A percentile compares a stretch with the other conserved stretches of the same genome.
Evolutionary conservation across 2,113 vertebrate genomes (phyloP).

Genomic region (Ahaetulla prasina): DNA sequence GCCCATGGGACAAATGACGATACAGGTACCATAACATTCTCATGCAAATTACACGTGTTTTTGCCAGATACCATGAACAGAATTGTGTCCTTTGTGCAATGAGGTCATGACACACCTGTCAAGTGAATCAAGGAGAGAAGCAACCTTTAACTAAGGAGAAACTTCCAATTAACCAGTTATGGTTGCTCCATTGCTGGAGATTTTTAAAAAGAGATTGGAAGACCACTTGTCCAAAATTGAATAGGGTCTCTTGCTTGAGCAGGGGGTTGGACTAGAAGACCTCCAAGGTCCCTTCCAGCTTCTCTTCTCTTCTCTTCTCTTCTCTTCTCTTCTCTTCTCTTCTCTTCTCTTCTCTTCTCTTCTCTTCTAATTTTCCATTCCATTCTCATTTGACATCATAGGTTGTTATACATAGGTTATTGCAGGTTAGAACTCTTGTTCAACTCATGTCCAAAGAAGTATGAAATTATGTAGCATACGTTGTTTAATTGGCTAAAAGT

Average conservation of each 20-base stretch:
- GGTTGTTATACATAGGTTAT: not conserved
- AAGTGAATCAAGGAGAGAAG: no score
- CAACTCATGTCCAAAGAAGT: not conserved
- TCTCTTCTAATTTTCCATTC: no score
- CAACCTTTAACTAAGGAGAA: no score
- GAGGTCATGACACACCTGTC: not conserved
- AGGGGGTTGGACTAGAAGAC: no score
- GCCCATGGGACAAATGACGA: not conserved
- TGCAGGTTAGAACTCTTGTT: not conserved
- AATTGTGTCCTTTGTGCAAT: not conserved
- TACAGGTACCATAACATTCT: not conserved
- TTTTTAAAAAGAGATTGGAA: no score
- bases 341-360: accelerated
- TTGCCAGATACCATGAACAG: not conserved
- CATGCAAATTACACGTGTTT: not conserved
- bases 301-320: no score
- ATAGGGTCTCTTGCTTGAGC: no score
- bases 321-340: no score
- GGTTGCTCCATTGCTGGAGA: no score
- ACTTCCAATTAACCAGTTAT: no score
- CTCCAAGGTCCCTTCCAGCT: no score
- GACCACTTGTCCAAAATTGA: no score
- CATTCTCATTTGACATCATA: not conserved
- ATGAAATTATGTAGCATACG: not conserved
- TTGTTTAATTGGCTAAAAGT: not conserved